Base-by-base conservation (phyloP, 1,140 invertebrate species). In the Leucophenga varia region DNA sequence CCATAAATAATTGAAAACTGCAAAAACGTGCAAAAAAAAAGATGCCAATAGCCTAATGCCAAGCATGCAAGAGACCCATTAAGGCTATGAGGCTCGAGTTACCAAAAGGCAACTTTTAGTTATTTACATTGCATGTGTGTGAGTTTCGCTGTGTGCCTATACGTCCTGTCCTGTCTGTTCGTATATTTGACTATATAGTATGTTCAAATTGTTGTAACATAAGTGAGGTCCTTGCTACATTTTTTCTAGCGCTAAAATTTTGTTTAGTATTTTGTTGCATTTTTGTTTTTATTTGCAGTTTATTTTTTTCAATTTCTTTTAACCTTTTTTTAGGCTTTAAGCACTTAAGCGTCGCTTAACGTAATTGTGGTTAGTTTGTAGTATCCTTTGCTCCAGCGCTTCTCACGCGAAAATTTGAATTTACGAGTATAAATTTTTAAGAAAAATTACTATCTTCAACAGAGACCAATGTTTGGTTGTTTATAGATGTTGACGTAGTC, bases 1-100 rank as follows among this genome's bases (percentile, higher is more conserved):
- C 59, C 59, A 61, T 61, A 61, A 61, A 61, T 61, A 59, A 61
- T 59, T 60, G 54, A 61, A 61, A 61, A 57, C 54, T 60, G 57
- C 59, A 57, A 52, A 61, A 51, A 59, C 57, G 57, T 59, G 59
- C 57, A 61, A 57, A 57, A 61, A 61, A 56, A n/a, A n/a, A 41
- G 46, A 39, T 44, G 47, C 39, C 52, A 47, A 36, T 37, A 49
- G 49, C 43, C 43, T 25, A 54, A 60, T 60, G 57, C 52, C 50
- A 57, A 49, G 57, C 59, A 61, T 61, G 59, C 57, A 57, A 61
- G 57, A 59, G 59, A 54, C 59, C 57, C 59, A 61, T 61, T 61
- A 61, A 57, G 59, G 57, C 57, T 61, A 61, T 60, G 60, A 60
- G 59, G 59, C 54, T 57, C 57, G 54, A 60, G 57, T 54, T 57